These are phyloP conservation scores for Atrichornis clamosus DNA, from an alignment of 2,113 vertebrate genomes.

Conservation along the genomic window DNA sequence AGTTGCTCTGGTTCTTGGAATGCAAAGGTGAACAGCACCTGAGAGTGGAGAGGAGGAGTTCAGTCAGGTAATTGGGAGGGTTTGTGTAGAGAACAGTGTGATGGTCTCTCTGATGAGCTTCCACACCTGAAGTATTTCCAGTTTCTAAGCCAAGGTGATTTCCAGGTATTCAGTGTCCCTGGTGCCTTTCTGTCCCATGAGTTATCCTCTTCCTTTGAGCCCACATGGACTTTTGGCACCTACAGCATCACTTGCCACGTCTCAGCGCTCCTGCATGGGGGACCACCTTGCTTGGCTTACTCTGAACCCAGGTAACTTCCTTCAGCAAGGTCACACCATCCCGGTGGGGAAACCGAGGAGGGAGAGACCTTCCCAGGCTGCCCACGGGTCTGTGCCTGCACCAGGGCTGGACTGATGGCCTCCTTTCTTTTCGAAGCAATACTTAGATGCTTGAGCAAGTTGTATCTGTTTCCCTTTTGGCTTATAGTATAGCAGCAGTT, in stretches of 20 bases:
- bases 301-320: not conserved
- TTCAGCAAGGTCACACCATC: not conserved
- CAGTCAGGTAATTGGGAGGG: not conserved
- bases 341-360: not conserved
- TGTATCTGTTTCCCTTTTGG: not conserved
- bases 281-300: not conserved
- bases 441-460: not conserved
- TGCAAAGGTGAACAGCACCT: not conserved
- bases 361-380: not conserved
- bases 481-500: not conserved
- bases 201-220: not conserved
- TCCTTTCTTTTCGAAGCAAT: not conserved
- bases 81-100: not conserved
- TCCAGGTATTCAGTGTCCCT: not conserved
- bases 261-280: rapidly evolving
- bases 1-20: not conserved
- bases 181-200: not conserved
- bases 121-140: not conserved
- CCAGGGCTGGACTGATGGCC: rapidly evolving
- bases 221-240: not conserved
- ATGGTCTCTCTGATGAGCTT: rapidly evolving
- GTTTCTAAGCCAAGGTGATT: not conserved
- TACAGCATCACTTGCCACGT: rapidly evolving
- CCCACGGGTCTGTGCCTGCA: not conserved
- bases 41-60: not conserved